phyloP scores from a whole-genome alignment of 2,113 vertebrate species.

The Pseudopodoces humilis region DNA sequence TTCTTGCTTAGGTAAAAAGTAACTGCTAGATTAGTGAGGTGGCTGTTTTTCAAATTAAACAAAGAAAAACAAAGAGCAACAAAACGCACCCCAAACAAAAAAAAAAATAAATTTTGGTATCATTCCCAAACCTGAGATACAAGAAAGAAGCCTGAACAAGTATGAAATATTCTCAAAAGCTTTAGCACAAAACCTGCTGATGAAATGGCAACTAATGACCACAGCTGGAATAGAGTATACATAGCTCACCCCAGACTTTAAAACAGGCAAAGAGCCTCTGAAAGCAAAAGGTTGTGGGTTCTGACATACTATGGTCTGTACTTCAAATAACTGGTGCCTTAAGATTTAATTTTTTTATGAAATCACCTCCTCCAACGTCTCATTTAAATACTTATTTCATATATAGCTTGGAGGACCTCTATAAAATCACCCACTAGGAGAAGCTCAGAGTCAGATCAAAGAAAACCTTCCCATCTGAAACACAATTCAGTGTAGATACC shows the following conservation, averaged over 20 bases:
- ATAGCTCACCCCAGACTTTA: background rate
- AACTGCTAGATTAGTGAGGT: background rate
- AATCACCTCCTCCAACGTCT: background rate
- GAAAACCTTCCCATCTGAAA: background rate
- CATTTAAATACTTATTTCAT: background rate
- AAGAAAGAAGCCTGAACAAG: background rate
- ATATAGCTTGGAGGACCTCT: background rate
- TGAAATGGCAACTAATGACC: background rate
- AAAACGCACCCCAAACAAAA: rapidly evolving
- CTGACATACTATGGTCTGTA: background rate
- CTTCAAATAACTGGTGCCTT: background rate
- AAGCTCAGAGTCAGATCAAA: background rate
- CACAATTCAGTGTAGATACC: background rate
- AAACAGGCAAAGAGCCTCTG: background rate
- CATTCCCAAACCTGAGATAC: background rate
- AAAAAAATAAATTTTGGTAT: background rate
- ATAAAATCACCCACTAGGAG: background rate
- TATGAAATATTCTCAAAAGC: background rate
- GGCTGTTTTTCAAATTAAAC: background rate
- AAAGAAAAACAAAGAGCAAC: rapidly evolving
- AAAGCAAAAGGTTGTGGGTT: background rate
- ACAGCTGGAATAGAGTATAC: background rate
- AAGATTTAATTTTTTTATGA: background rate
- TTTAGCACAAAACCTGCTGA: background rate
- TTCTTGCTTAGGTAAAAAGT: background rate